Evolutionary conservation across 2,888 invertebrate species (phyloP), one percentile per base, ranked within the genome.

Genomic region (Agriopis marginaria): DNA sequence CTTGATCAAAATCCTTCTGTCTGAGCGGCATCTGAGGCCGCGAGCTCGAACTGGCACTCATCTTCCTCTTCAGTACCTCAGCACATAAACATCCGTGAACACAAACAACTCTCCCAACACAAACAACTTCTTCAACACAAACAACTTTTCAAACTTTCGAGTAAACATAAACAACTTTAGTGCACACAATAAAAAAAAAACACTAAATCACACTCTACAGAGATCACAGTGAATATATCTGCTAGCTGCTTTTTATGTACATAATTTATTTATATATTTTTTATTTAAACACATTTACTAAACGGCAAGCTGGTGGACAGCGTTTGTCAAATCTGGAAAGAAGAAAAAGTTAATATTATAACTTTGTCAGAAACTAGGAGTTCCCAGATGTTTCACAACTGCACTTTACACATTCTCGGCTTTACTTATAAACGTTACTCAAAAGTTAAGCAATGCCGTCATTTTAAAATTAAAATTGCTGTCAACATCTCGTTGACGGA

Each of bases 1-100:
- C 94, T 92, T 96, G 97, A 89, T 97, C 97, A 81, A 98, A 95
- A 85, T 97, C 97, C 80, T 97, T 97, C 82, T 96, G 96, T 84
- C 96, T 96, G 72, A 96, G 89, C 66, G 96, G 96, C 79, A 95
- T 94, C 73, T 95, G 89, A 12, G 90, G 87, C 73, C 89, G 84
- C 53, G 74, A 73, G 65, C 75, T 84, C 14, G 86, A 85, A 75
- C 86, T 86, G 0, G 86, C 86, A 75, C 88, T 89, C 89, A 89
- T 90, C 66, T 70, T 87, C 75, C 78, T 78, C 75, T 74, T 75
- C 75, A 76, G 71, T 73, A 75, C 73, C 73, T 75, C 72, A 75
- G 73, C 56, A 67, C 81, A 85, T 80, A 80, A 76, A 81, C 77
- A 79, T 70, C 58, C 55, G 44, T 42, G 44, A 32, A 53, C 62